Evolutionary conservation across 2,888 invertebrate genomes (phyloP).

Genomic region (Drosophila setosimentum): DNA sequence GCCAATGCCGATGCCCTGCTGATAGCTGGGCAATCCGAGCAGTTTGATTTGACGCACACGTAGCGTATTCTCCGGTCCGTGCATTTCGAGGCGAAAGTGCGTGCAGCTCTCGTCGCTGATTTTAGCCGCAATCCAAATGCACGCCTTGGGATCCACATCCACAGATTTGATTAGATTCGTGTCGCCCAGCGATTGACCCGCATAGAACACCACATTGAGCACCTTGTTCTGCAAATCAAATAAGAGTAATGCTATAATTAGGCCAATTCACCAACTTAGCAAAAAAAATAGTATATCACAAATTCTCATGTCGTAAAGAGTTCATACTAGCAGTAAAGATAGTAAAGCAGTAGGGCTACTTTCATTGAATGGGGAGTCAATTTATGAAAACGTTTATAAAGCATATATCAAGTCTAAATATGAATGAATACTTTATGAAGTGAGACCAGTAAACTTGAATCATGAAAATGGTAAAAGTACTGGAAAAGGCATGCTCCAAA

Average conservation of each 20-base stretch:
- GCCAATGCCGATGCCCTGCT: slow-evolving; percentile 11
- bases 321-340: no score
- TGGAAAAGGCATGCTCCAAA: no score
- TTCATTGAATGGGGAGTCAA: no score
- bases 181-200: slow-evolving; percentile 93
- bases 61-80: slow-evolving; percentile 96
- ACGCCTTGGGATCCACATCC: slow-evolving; percentile 94
- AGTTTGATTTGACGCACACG: slow-evolving; percentile 93
- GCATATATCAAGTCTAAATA: no score
- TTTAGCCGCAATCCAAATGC: slow-evolving; percentile 96
- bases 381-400: no score
- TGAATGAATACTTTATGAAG: neutral
- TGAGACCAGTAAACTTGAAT: neutral
- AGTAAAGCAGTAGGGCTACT: no score
- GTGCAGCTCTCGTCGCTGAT: slow-evolving; percentile 88
- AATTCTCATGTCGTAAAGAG: no score
- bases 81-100: slow-evolving; percentile 92
- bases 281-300: no score
- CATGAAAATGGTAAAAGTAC: neutral
- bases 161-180: slow-evolving; percentile 91
- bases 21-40: slow-evolving; percentile 87
- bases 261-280: neutral
- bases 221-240: slow-evolving; percentile 91
- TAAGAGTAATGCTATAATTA: neutral
- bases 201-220: slow-evolving; percentile 92